Evolutionary conservation across 2,888 invertebrate genomes (phyloP), one percentile per base, ranked within the genome.

Genomic region (Macaria notata): DNA sequence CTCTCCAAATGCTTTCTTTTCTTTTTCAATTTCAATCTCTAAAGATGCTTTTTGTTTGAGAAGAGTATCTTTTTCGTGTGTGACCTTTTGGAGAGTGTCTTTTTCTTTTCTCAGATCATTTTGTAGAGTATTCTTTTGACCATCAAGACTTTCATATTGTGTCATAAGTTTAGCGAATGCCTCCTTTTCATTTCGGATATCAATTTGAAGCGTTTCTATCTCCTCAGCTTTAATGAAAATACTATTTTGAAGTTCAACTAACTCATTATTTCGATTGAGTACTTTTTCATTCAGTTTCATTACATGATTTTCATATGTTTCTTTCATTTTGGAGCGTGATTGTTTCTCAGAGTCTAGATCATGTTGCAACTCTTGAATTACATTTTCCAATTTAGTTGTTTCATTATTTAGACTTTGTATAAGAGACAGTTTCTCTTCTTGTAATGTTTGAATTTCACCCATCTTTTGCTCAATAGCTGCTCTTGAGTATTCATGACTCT

Each of bases 241-340:
- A 61, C 76, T 85, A 64, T 88, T 84, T 71, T 88, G 88, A 54
- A 87, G 61, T 65, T 88, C 87, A 39, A 88, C 84, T 5, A 88
- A 66, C 71, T 88, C 88, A 72, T 88, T 87, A 62, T 86, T 88
- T 61, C 86, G 79, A 56, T 88, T 88, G 9, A 84, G 65, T 4
- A 88, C 76, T 65, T 88, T 88, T 69, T 87, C 88, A 62, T 88
- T 88, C 4, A 88, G 64, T 52, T 83, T 84, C 86, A 88, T 86
- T 41, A 85, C 67, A 51, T 81, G 77, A 63, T 72, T 83, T 46
- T 88, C 87, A 62, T 81, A 86, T 36, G 82, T 74, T 4, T 87
- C 86, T 61, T 75, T 83, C 69, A 86, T 76, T 57, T 73, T 81
- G 1, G 71, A 61, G 66, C 81, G 85, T 3, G 76, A 69, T 33